These are phyloP conservation scores for Caerostris extrusa DNA, from an alignment of 1,140 invertebrate genomes.

Conservation along the genomic window DNA sequence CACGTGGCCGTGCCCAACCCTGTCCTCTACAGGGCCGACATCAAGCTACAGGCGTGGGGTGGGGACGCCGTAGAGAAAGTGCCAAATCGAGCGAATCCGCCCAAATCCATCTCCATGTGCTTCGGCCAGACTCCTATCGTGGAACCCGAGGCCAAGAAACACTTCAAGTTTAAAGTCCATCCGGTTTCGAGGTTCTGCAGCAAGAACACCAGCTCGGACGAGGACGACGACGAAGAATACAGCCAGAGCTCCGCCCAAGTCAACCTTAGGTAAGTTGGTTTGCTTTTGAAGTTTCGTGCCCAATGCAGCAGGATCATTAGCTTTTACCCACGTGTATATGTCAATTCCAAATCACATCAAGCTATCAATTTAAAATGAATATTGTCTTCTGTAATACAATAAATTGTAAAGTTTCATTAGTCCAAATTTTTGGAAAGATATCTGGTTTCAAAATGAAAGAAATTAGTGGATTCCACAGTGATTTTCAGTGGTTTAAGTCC, in stretches of 20 bases:
- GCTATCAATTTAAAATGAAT: too few species aligned
- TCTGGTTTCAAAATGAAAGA: too few species aligned
- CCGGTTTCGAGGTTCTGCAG: conserved; percentile 78
- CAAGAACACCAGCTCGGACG: conserved; percentile 76
- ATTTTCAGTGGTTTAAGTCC: too few species aligned
- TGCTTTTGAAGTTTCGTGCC: background rate
- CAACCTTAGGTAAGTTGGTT: conserved; percentile 67
- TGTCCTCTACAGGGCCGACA: conserved; percentile 68
- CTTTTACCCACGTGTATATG: too few species aligned
- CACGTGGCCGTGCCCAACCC: conserved; percentile 80
- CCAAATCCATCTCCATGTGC: conserved; percentile 79
- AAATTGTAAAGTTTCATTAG: too few species aligned
- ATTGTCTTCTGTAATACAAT: too few species aligned
- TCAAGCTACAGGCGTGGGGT: conserved; percentile 62
- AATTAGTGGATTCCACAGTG: too few species aligned
- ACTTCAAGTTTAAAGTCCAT: conserved; percentile 78
- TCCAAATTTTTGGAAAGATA: too few species aligned
- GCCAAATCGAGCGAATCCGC: conserved; percentile 70
- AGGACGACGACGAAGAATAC: conserved; percentile 78
- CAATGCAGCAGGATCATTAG: too few species aligned
- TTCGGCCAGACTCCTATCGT: conserved; percentile 75
- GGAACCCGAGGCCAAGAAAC: conserved; percentile 28
- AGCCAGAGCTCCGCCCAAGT: conserved; percentile 75
- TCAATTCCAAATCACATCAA: too few species aligned
- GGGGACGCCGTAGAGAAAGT: background rate